Base-by-base conservation (phyloP, 2,797 vertebrate species). In the Labeo calbasu region DNA sequence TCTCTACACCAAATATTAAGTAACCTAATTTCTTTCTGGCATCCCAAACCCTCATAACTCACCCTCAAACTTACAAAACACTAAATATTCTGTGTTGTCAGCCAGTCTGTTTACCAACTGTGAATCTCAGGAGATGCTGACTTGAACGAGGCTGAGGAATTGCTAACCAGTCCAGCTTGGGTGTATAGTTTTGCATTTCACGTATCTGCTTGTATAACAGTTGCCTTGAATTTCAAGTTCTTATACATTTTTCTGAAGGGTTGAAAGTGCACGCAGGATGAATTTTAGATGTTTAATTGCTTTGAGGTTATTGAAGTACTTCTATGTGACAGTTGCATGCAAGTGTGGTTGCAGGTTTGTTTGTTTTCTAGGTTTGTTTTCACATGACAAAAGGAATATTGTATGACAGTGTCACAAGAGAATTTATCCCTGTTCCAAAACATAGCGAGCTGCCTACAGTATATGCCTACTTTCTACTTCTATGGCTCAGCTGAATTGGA, bases 111-210 rank as follows among this genome's bases (percentile, higher is more conserved):
- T 84, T 80, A 83, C 82, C 70, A 55, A 63, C 43, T 53, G 28
- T 53, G 59, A 86, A 55, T 76, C 81, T 86, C 81, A 72, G 21
- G 85, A 79, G 81, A 83, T 4, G 15, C 48, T n/a, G 17, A 9
- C 50, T 68, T 78, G 23, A 79, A 73, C n/a, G 19, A 78, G 50
- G 63, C 32, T 0, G 19, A 72, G 55, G 61, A 65, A 68, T 57
- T 51, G 71, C 68, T 72, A 17, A 68, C 69, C 77, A 83, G 36
- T 75, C 46, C 32, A 76, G 40, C 36, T 12, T 50, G 59, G 19
- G 43, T 77, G 57, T 66, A 19, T 69, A 28, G 48, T 82, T 86
- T 68, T 36, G n/a, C 68, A 66, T 83, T 86, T 79, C 48, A 73
- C 43, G 36, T 21, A 46, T 55, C 66, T 70, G 43, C 36, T 78